Percentiles rank a stretch among this genome's conserved stretches.
These are phyloP conservation scores for Siderastrea siderea DNA, from an alignment of 92 coral and sea anemone species.

Conservation along the genomic window DNA sequence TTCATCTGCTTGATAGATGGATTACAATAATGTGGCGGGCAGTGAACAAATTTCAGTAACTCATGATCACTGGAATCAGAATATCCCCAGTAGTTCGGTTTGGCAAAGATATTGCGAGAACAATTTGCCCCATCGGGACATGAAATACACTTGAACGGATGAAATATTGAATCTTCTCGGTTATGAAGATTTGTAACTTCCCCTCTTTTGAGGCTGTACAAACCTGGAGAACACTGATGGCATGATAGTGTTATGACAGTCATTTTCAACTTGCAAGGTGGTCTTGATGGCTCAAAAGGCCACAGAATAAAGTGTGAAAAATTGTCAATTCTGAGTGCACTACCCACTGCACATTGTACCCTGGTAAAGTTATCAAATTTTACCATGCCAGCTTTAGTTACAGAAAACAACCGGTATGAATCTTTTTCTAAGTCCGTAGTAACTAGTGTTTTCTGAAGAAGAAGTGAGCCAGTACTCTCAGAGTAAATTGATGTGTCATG, in stretches of 20 bases:
- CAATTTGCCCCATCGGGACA: conserved; percentile 94
- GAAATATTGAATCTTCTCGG: neutral
- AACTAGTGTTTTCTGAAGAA: conserved; percentile 31
- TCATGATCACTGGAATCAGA: conserved; percentile 31
- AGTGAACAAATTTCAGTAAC: conserved; percentile 65
- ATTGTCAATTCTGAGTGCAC: conserved; percentile 44
- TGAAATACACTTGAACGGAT: conserved; percentile 61
- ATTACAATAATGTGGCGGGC: conserved; percentile 84
- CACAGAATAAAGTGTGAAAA: conserved; percentile 37
- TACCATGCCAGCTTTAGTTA: conserved; percentile 66
- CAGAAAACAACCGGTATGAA: conserved; percentile 46
- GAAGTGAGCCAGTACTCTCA: conserved; percentile 70
- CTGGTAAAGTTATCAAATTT: conserved; percentile 45
- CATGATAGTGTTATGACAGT: conserved; percentile 57
- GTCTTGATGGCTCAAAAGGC: neutral
- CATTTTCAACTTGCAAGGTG: conserved; percentile 17
- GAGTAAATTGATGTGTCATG: conserved; percentile 59
- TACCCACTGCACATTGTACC: conserved; percentile 70
- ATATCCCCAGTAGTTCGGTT: conserved; percentile 88
- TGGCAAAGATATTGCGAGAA: conserved; percentile 65
- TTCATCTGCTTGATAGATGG: conserved; percentile 42
- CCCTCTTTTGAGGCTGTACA: conserved; percentile 80
- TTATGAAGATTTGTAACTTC: neutral
- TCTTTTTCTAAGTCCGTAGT: conserved; percentile 24
- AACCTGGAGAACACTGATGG: conserved; percentile 56